A percentile compares a stretch with the other conserved stretches of the same genome.
phyloP scores from a whole-genome alignment of 2,888 invertebrate species.

The Callyntrura guangdongensis region DNA sequence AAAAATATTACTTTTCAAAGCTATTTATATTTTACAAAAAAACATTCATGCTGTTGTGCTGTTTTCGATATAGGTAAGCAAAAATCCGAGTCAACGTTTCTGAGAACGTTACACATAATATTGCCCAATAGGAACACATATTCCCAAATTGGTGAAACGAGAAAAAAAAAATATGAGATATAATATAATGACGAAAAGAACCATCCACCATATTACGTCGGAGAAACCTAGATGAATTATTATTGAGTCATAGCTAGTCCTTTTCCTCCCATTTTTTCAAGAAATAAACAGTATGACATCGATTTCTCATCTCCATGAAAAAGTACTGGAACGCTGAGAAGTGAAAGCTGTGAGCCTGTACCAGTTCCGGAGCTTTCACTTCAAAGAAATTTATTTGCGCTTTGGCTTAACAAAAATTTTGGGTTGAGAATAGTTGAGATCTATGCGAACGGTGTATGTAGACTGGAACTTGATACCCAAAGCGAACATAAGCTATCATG shows the following conservation, averaged over 20 bases:
- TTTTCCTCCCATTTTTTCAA: neutral
- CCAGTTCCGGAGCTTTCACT: neutral
- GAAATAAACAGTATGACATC: neutral
- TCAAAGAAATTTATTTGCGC: neutral
- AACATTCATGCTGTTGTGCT: too few species aligned
- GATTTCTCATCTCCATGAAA: neutral
- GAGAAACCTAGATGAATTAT: conserved; percentile 11
- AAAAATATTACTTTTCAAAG: too few species aligned
- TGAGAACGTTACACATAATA: too few species aligned
- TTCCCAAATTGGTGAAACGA: too few species aligned
- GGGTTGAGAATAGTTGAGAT: neutral
- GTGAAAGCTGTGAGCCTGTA: neutral
- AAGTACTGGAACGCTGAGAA: neutral
- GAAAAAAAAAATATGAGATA: conserved; percentile 1
- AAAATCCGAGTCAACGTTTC: too few species aligned
- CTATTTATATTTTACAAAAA: too few species aligned
- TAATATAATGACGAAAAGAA: too few species aligned
- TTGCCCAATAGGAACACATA: too few species aligned
- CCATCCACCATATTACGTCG: too few species aligned
- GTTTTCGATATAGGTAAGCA: too few species aligned
- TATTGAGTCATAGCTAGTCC: neutral
- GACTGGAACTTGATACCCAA: neutral
- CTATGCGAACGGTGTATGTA: neutral
- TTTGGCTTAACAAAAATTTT: conserved; percentile 25
- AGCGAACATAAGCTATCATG: neutral